Percentiles rank a stretch among this genome's conserved stretches.
These are phyloP conservation scores for Harpagus bidentatus DNA, from an alignment of 2,113 vertebrate species.

Conservation along the genomic window DNA sequence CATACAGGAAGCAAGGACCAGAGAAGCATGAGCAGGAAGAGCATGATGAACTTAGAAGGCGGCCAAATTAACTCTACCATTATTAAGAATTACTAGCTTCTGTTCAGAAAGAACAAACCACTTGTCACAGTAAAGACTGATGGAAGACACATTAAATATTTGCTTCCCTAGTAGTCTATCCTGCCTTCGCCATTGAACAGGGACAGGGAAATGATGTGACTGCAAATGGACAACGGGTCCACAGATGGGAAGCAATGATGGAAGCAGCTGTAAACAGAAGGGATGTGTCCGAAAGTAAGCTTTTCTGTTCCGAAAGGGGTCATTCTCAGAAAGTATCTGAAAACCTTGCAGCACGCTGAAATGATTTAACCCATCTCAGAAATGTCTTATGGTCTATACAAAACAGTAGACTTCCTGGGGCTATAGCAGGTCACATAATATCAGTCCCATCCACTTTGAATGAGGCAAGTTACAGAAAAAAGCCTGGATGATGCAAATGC, in stretches of 20 bases:
- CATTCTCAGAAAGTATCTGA: background rate
- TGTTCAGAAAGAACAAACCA: background rate
- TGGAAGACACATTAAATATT: background rate
- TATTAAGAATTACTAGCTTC: background rate
- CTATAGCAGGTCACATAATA: background rate
- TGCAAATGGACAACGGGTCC: background rate
- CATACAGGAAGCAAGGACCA: background rate
- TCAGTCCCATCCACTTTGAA: background rate
- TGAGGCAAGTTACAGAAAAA: background rate
- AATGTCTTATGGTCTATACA: background rate
- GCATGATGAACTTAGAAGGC: background rate
- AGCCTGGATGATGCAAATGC: background rate
- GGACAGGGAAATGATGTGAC: background rate
- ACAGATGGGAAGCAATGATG: background rate
- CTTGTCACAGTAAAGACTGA: background rate
- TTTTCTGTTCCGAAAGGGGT: background rate
- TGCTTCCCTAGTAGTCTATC: background rate
- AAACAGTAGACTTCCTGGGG: background rate
- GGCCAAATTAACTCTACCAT: background rate
- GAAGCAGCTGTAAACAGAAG: conserved; percentile 14
- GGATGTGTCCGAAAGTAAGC: background rate
- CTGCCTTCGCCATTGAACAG: background rate
- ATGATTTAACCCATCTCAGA: background rate
- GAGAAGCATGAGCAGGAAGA: background rate
- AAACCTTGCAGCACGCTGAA: background rate